These are phyloP conservation scores for Neodon shergylaensis DNA, from an alignment of 2,113 vertebrate genomes.

Conservation along the genomic window DNA sequence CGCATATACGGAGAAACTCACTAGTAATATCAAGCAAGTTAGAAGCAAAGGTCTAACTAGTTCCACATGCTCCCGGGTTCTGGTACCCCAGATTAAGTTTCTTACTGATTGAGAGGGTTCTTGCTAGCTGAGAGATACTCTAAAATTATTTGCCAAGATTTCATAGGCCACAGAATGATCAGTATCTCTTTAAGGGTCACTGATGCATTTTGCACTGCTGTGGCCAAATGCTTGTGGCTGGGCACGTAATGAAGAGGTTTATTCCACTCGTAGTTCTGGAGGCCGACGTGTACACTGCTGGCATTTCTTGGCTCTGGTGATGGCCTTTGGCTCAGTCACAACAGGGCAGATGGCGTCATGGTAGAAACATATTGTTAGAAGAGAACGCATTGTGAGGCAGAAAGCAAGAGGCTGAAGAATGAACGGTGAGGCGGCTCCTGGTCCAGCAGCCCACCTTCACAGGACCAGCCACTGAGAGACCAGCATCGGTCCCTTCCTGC, in stretches of 20 bases:
- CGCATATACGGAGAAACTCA: neutral
- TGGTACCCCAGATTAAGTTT: neutral
- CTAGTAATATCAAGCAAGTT: neutral
- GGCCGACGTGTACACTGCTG: neutral
- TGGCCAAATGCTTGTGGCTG: neutral
- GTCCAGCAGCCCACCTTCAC: neutral
- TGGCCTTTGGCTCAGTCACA: neutral
- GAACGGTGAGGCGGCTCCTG: neutral
- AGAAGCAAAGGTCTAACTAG: neutral
- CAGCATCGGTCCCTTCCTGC: no score
- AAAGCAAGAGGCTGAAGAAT: neutral
- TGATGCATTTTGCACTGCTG: neutral
- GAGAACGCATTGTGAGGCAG: neutral
- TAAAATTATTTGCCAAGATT: conserved; percentile 39
- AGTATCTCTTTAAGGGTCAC: neutral
- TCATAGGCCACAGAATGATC: conserved; percentile 13
- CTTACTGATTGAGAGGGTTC: neutral
- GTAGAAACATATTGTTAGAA: neutral
- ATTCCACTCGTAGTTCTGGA: neutral
- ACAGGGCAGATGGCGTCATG: neutral
- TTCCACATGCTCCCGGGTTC: neutral
- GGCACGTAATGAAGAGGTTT: neutral
- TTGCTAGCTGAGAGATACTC: neutral
- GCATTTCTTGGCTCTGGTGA: neutral
- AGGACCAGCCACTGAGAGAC: neutral